Percentiles rank a stretch among this genome's conserved stretches.
Conservation (phyloP, 2,888 invertebrate genomes). For the Anticlea derivata region DNA sequence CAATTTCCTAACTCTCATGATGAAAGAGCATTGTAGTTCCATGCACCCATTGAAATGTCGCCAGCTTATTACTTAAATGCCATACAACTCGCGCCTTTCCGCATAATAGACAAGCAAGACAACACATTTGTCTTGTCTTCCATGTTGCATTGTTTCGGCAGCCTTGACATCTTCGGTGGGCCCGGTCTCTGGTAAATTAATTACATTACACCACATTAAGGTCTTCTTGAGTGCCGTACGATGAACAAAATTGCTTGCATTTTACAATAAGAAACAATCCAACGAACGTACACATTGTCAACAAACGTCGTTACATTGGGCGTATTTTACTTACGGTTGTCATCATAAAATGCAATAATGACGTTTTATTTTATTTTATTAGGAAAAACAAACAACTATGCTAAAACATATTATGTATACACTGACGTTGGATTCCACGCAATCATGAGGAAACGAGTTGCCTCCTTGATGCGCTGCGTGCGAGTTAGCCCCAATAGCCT, state of each 20-base stretch:
- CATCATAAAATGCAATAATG: too few relatives aligned
- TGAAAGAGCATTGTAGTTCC: constrained; percentile 33
- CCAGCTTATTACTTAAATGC: constrained; percentile 28
- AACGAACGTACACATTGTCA: neutral
- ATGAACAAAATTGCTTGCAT: neutral
- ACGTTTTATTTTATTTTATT: too few relatives aligned
- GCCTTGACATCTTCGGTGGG: constrained; percentile 33
- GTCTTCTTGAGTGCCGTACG: neutral
- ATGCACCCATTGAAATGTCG: constrained; percentile 36
- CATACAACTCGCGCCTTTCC: constrained; percentile 28
- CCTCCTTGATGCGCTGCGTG: too few relatives aligned
- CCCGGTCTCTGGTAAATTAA: constrained; percentile 23
- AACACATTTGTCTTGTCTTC: constrained; percentile 27
- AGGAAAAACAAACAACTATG: too few relatives aligned
- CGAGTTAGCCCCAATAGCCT: too few relatives aligned
- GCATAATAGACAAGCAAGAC: constrained; percentile 21
- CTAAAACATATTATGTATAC: too few relatives aligned
- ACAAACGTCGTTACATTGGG: too few relatives aligned
- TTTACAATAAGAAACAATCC: neutral
- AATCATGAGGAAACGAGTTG: too few relatives aligned
- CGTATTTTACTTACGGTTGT: too few relatives aligned
- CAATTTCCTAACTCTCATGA: constrained; percentile 26
- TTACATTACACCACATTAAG: constrained; percentile 9
- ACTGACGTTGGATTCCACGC: too few relatives aligned
- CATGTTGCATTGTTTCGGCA: constrained; percentile 24